Evolutionary conservation across 2,888 invertebrate species (phyloP).

Genomic region (Acleris holmiana): DNA sequence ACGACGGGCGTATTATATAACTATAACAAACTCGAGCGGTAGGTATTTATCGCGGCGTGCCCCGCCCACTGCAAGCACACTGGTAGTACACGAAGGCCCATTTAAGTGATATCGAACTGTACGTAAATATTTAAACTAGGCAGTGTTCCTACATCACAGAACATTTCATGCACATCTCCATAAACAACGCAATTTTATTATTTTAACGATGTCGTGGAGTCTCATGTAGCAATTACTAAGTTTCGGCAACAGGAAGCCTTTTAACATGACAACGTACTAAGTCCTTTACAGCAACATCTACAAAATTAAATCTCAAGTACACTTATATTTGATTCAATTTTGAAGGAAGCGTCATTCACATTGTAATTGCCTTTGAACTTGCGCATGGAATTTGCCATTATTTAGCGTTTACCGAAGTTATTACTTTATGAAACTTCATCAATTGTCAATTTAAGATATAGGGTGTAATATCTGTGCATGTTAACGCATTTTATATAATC

Average conservation of each 20-base stretch:
- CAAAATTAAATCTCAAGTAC: background rate
- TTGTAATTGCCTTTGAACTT: slow-evolving; percentile 25
- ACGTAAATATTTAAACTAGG: no score
- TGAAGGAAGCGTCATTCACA: background rate
- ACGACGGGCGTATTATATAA: no score
- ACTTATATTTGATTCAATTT: background rate
- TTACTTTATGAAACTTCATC: slow-evolving; percentile 24
- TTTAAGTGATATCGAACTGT: no score
- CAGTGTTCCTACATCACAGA: no score
- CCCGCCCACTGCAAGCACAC: no score
- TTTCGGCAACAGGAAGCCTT: background rate
- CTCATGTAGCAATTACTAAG: background rate
- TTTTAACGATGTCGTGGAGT: background rate
- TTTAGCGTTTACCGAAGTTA: slow-evolving; percentile 19
- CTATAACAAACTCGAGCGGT: no score
- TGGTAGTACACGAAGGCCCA: no score
- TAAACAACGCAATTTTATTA: no score
- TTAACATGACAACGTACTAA: background rate
- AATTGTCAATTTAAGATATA: slow-evolving; percentile 21
- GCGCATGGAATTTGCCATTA: slow-evolving; percentile 23
- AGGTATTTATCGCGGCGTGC: no score
- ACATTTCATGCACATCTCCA: no score
- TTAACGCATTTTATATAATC: no score
- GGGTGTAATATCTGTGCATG: no score
- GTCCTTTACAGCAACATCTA: background rate